Evolutionary conservation across 2,797 vertebrate species (phyloP).

Genomic region (Acanthis flammea): DNA sequence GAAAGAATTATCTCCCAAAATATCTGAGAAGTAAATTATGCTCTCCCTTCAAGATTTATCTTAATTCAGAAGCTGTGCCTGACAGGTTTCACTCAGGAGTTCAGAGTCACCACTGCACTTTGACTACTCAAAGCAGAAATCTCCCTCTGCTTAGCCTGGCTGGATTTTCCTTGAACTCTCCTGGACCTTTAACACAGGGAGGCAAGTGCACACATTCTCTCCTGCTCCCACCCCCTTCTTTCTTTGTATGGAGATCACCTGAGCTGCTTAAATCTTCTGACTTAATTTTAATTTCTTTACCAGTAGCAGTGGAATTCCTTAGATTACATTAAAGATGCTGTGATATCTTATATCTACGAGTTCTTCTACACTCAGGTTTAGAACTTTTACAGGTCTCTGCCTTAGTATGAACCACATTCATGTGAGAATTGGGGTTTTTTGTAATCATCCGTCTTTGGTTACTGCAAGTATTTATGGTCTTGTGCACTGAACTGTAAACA

Average conservation of each 20-base stretch:
- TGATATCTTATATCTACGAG: background rate
- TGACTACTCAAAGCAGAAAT: background rate
- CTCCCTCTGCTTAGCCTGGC: background rate
- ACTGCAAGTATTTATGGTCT: background rate
- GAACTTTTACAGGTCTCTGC: background rate
- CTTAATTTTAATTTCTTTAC: background rate
- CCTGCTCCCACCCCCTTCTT: background rate
- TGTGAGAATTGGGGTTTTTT: background rate
- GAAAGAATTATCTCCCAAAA: background rate
- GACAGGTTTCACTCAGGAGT: background rate
- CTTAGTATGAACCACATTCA: background rate
- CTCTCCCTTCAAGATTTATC: background rate
- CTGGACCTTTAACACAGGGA: background rate
- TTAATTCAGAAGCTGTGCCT: background rate
- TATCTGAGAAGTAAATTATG: background rate
- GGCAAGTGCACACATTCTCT: background rate
- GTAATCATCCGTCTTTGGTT: background rate
- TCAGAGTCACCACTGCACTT: background rate
- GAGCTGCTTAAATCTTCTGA: background rate
- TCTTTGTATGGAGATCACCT: background rate
- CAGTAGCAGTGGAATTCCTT: background rate
- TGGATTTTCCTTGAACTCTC: background rate
- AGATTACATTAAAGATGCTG: background rate
- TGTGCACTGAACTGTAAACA: background rate
- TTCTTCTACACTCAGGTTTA: background rate